Conservation (phyloP, 2,888 invertebrate genomes). For the Netelia virgata region DNA sequence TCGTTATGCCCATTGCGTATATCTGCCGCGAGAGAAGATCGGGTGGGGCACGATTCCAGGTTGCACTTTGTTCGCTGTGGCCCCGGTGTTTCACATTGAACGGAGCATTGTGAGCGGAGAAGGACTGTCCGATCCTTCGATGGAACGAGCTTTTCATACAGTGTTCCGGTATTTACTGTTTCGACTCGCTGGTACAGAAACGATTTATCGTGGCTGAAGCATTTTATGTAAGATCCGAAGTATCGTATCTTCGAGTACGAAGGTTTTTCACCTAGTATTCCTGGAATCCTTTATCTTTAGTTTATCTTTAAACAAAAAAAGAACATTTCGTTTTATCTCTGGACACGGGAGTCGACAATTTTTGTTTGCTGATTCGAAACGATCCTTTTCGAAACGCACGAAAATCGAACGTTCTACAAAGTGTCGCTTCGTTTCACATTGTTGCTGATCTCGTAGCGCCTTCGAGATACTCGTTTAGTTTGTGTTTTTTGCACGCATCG, state of each 20-base stretch:
- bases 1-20: constrained; percentile 77
- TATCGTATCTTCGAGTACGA: constrained; percentile 15
- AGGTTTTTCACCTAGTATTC: constrained; percentile 25
- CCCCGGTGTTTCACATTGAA: constrained; percentile 26
- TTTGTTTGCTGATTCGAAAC: neutral
- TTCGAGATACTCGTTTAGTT: constrained; percentile 77
- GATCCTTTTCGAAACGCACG: neutral
- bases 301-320: neutral
- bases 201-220: constrained; percentile 54
- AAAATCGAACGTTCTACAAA: constrained; percentile 35
- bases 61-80: constrained; percentile 35
- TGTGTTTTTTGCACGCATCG: constrained; percentile 70
- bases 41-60: constrained; percentile 45
- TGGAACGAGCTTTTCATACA: constrained; percentile 61
- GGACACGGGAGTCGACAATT: constrained; percentile 44
- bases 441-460: constrained; percentile 23
- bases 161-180: constrained; percentile 55
- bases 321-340: neutral
- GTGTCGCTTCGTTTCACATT: constrained; percentile 1
- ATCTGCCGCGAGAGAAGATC: constrained; percentile 16
- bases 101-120: constrained; percentile 13
- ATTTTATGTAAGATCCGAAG: constrained; percentile 49
- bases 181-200: constrained; percentile 41
- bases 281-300: neutral
- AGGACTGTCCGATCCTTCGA: constrained; percentile 44